phyloP scores from a whole-genome alignment of 2,113 vertebrate species.

The Catharus fuscescens region DNA sequence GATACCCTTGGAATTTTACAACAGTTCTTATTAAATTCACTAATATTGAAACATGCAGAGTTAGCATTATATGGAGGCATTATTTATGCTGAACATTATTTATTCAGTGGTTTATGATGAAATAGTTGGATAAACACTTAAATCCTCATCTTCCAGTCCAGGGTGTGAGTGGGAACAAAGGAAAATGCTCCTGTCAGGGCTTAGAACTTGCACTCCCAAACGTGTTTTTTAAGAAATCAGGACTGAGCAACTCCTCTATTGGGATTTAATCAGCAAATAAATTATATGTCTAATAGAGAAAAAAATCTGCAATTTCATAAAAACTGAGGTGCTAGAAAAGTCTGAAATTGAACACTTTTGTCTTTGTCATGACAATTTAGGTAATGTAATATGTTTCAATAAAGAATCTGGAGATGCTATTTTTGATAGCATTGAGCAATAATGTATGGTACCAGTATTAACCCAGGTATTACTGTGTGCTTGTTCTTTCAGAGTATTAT shows the following conservation, averaged over 20 bases:
- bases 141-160: neutral
- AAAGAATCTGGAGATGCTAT: slow-evolving; percentile 26
- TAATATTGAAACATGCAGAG: neutral
- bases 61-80: neutral
- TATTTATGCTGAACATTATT: neutral
- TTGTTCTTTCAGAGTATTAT: slow-evolving; percentile 35
- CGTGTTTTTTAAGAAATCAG: neutral
- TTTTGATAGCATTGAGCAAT: slow-evolving; percentile 32
- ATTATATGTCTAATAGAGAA: neutral
- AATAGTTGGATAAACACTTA: slow-evolving; percentile 7
- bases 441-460: slow-evolving; percentile 17
- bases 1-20: neutral
- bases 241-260: neutral
- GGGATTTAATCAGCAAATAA: slow-evolving; percentile 48
- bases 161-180: neutral
- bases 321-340: slow-evolving; percentile 14
- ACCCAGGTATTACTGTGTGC: slow-evolving; percentile 14
- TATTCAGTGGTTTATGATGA: neutral
- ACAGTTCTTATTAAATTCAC: neutral
- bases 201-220: neutral
- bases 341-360: slow-evolving; percentile 45
- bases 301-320: slow-evolving; percentile 22
- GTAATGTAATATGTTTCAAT: slow-evolving; percentile 49
- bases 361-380: slow-evolving; percentile 49
- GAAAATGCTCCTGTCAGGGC: neutral